Evolutionary conservation across 2,888 invertebrate genomes (phyloP).

Genomic region (Tupiocoris notatus): DNA sequence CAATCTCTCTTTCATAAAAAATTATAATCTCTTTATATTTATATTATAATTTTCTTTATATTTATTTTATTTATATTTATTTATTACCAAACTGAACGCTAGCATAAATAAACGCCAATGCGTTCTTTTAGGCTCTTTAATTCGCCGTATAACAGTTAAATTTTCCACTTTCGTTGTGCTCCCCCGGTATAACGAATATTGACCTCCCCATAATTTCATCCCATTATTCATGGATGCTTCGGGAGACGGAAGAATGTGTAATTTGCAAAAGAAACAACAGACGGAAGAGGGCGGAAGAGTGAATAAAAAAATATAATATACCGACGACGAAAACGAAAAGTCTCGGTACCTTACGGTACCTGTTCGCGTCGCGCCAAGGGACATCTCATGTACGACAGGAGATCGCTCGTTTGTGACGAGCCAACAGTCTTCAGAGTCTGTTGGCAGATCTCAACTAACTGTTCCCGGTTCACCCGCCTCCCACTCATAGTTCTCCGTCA

Average conservation of each 20-base stretch:
- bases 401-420: slow-evolving; percentile 40
- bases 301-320: not conserved
- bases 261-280: slow-evolving; percentile 11
- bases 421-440: slow-evolving; percentile 13
- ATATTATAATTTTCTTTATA: no score
- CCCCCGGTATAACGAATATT: slow-evolving; percentile 31
- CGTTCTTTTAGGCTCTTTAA: no score
- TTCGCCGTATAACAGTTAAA: no score
- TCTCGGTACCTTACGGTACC: slow-evolving; percentile 36
- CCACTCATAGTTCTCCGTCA: not conserved
- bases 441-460: not conserved
- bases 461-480: slow-evolving; percentile 1
- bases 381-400: slow-evolving; percentile 14
- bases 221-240: slow-evolving; percentile 28
- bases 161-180: not conserved
- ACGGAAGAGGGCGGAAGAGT: not conserved
- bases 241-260: slow-evolving; percentile 12
- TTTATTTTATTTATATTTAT: no score
- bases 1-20: no score
- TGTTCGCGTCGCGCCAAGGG: slow-evolving; percentile 12
- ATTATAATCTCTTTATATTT: no score
- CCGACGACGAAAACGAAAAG: not conserved
- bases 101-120: no score
- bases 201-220: slow-evolving; percentile 28
- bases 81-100: no score